These are phyloP conservation scores for Stictocephala bisonia DNA, from an alignment of 2,888 invertebrate genomes.

Conservation along the genomic window DNA sequence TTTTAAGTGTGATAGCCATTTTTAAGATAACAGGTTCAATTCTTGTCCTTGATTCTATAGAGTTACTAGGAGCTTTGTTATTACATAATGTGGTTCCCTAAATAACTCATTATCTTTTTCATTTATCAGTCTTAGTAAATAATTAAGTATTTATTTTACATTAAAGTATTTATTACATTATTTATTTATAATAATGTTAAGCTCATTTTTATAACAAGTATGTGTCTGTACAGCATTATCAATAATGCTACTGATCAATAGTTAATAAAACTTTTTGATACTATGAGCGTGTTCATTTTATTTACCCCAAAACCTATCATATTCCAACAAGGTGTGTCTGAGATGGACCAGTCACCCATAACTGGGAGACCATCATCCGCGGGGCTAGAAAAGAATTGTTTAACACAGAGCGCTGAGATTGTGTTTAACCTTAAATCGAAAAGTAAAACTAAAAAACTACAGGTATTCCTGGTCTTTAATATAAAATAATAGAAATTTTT, in stretches of 20 bases:
- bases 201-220: slow-evolving; percentile 25
- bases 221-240: slow-evolving; percentile 27
- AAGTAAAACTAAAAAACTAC: no score
- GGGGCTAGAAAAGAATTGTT: no score
- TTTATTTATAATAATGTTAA: slow-evolving; percentile 33
- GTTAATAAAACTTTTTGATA: slow-evolving; percentile 35
- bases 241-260: background rate
- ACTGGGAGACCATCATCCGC: no score
- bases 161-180: slow-evolving; percentile 36
- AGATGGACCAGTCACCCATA: no score
- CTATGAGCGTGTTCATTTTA: no score
- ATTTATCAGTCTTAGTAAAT: background rate
- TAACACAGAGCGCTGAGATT: no score
- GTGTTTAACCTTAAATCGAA: no score
- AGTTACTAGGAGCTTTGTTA: background rate
- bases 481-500: no score
- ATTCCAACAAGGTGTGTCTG: no score
- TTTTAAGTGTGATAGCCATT: slow-evolving; percentile 31
- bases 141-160: slow-evolving; percentile 29
- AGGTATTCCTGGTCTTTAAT: no score
- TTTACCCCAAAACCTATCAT: no score
- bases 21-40: slow-evolving; percentile 53
- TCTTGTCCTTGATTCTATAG: slow-evolving; percentile 55
- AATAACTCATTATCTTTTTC: background rate
- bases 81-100: background rate